Conservation (phyloP, 2,113 vertebrate genomes). For the Engraulis encrasicolus region DNA sequence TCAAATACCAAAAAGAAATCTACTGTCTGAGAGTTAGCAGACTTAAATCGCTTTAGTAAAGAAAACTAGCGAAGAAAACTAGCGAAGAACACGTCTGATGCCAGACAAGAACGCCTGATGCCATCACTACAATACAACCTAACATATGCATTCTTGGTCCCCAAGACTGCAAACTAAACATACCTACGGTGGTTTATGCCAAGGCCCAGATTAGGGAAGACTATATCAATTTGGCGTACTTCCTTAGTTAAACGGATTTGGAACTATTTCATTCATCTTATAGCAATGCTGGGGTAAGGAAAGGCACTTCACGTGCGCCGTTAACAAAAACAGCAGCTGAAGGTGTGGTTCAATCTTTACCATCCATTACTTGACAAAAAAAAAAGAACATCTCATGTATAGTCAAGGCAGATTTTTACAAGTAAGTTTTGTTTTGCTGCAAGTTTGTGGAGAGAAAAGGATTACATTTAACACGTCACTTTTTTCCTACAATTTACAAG, state of each 20-base stretch:
- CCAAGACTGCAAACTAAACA: neutral
- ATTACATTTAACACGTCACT: neutral
- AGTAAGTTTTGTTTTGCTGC: neutral
- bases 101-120: neutral
- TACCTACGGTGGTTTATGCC: neutral
- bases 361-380: too few species aligned
- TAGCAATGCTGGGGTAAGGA: neutral
- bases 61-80: neutral
- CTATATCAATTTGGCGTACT: neutral
- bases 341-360: too few species aligned
- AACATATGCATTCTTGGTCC: neutral
- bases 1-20: neutral
- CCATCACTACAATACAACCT: neutral
- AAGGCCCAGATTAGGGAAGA: conserved; percentile 8
- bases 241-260: too few species aligned
- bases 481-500: neutral
- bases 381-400: too few species aligned
- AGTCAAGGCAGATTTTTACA: too few species aligned
- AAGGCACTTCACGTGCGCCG: neutral
- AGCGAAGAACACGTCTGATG: neutral
- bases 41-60: neutral
- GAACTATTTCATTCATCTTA: neutral
- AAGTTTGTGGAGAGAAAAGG: too few species aligned
- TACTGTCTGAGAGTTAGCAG: neutral
- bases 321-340: too few species aligned